Conservation (phyloP, 2,113 vertebrate genomes). For the Cettia cetti region DNA sequence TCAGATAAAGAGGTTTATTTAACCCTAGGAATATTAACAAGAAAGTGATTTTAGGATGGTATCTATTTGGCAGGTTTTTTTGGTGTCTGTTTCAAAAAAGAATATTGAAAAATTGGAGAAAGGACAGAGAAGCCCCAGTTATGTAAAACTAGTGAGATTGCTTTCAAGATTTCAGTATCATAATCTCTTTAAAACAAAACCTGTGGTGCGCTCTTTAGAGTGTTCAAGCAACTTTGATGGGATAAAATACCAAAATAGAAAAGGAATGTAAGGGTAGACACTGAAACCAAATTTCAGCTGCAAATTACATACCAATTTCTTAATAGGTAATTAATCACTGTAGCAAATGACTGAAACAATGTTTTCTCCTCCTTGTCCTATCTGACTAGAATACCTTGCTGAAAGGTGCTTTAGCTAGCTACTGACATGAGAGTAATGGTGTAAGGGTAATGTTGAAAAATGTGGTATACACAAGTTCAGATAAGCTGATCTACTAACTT, state of each 20-base stretch:
- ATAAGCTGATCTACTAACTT: not conserved
- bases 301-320: not conserved
- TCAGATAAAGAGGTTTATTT: not conserved
- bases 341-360: not conserved
- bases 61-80: not conserved
- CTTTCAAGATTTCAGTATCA: not conserved
- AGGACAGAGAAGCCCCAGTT: not conserved
- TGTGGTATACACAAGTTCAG: not conserved
- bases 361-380: not conserved
- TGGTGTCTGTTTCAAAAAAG: not conserved
- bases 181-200: not conserved
- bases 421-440: not conserved
- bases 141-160: not conserved
- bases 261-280: not conserved
- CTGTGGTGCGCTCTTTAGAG: not conserved
- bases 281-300: not conserved
- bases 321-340: not conserved
- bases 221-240: not conserved
- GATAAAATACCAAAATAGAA: not conserved
- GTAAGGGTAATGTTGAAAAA: not conserved
- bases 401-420: not conserved
- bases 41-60: not conserved
- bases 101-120: not conserved
- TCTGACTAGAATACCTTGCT: not conserved
- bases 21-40: not conserved